Percentiles rank a stretch among this genome's conserved stretches.
Evolutionary conservation across 2,888 invertebrate genomes (phyloP).

Genomic region (Eristalis arbustorum): DNA sequence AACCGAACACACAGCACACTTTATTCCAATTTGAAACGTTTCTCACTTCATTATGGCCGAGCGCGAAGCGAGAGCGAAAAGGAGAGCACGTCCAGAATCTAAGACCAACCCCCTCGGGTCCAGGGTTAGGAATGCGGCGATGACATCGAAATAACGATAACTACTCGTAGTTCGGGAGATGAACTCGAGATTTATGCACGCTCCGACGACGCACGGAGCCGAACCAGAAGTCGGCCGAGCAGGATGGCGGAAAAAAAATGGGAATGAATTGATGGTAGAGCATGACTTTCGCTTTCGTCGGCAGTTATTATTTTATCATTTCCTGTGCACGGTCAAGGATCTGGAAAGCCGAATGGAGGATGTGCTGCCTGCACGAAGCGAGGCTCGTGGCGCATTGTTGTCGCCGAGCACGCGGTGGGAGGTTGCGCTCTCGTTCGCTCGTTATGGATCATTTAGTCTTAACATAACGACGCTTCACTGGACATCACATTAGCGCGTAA

Average conservation of each 20-base stretch:
- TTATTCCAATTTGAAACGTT: slow-evolving; percentile 67
- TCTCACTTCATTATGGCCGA: slow-evolving; percentile 69
- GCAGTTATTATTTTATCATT: slow-evolving; percentile 70
- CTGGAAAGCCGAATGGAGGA: slow-evolving; percentile 37
- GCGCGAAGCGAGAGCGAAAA: slow-evolving; percentile 7
- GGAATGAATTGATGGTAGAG: slow-evolving; percentile 35
- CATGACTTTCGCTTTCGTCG: slow-evolving; percentile 62
- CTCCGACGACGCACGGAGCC: not conserved
- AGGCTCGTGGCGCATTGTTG: slow-evolving; percentile 61
- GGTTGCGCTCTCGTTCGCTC: slow-evolving; percentile 62
- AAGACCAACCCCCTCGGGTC: slow-evolving; percentile 20
- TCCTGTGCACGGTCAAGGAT: slow-evolving; percentile 69
- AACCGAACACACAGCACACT: slow-evolving; percentile 47
- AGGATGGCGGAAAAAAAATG: slow-evolving; percentile 4
- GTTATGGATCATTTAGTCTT: slow-evolving; percentile 66
- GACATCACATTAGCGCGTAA: slow-evolving; percentile 49
- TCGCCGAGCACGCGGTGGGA: slow-evolving; percentile 33
- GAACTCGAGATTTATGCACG: slow-evolving; percentile 59
- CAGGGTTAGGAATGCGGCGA: slow-evolving; percentile 46
- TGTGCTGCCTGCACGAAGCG: slow-evolving; percentile 24
- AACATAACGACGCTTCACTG: slow-evolving; percentile 43
- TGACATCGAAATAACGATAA: slow-evolving; percentile 57
- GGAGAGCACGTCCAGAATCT: not conserved
- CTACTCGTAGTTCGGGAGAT: slow-evolving; percentile 50
- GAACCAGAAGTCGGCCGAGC: not conserved